Evolutionary conservation across 2,113 vertebrate species (phyloP), one percentile per base, ranked within the genome.

Genomic region (Glareola pratincola): DNA sequence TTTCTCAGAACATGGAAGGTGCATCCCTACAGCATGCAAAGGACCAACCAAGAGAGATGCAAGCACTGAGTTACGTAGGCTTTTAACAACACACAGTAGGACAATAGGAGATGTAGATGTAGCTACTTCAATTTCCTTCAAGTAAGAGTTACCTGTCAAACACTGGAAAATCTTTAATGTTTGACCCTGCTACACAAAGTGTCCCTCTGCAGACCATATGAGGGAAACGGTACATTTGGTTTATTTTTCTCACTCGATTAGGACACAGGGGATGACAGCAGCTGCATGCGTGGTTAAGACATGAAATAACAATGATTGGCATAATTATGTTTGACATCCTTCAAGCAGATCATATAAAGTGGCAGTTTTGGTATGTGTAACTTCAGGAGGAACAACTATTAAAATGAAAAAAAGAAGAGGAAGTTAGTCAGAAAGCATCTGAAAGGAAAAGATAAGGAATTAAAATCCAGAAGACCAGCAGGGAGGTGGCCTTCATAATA

Each of bases 371-470:
- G 39, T 93, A 94, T 51, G 75, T 62, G 56, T 39, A 86, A 60
- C 68, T 96, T 95, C 16, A 66, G 88, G 73, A 93, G 37, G 39
- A 88, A 69, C 37, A 75, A 79, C 27, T 85, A 85, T 7, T 69
- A 83, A 66, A 94, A 79, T 23, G 37, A 63, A 85, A 75, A 67
- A 86, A 57, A 50, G 12, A 74, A 57, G 26, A 62, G 50, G 47
- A 94, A 90, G 62, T 82, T 79, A 83, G 72, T 80, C 72, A 93
- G 79, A 92, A 92, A 84, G 68, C 41, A 54, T 41, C 62, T 89
- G 80, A 94, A 92, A 92, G 62, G 56, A 89, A 96, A 97, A 90
- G 41, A 85, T 79, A 92, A 91, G 69, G 62, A 91, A 94, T 48
- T 79, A 91, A 95, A 95, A 91, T 92, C 73, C 1, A 0, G 90